Base-by-base conservation (phyloP, 2,113 vertebrate genomes). In the Aramus guarauna region DNA sequence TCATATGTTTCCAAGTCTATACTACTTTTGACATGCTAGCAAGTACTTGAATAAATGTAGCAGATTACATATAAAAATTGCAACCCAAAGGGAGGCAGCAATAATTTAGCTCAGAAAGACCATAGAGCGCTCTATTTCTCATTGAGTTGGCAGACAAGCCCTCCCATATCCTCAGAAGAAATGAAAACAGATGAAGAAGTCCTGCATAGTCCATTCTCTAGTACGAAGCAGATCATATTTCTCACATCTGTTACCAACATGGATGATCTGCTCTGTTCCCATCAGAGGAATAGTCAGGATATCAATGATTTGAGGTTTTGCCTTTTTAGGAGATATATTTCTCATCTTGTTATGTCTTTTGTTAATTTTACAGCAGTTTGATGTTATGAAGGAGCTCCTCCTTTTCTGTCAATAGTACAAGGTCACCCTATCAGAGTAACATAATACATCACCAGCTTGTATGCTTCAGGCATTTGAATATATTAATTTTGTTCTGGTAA, bases 281-380 rank as follows among this genome's bases (percentile, higher is more conserved):
- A 27, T 80, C 63, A 86, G 48, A 79, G 11, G 41, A 41, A 63
- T 53, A 83, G 37, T 52, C 55, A 80, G 63, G 67, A 83, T 78
- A 86, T 85, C 85, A 94, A 39, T 43, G 50, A 83, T 86, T 92
- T 94, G 79, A 96, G 63, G 85, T 83, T 85, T 95, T 86, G 37
- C 56, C 29, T 77, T 95, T 95, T 92, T 59, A 76, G 74, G 75
- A 85, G 32, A 58, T 63, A 24, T 21, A 63, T 36, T 96, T 94
- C 67, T 90, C 63, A 63, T 85, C 62, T 90, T 95, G 69, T 93
- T 90, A 66, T 55, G 55, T 36, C 69, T 69, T 93, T 83, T 77
- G 63, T 86, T 95, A 93, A 88, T 88, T 95, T 94, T 90, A 73
- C 27, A 67, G 47, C 21, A 86, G 37, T 59, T 84, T 66, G 85